Base-by-base conservation (phyloP, 2,888 invertebrate species). In the Ametastegia equiseti region DNA sequence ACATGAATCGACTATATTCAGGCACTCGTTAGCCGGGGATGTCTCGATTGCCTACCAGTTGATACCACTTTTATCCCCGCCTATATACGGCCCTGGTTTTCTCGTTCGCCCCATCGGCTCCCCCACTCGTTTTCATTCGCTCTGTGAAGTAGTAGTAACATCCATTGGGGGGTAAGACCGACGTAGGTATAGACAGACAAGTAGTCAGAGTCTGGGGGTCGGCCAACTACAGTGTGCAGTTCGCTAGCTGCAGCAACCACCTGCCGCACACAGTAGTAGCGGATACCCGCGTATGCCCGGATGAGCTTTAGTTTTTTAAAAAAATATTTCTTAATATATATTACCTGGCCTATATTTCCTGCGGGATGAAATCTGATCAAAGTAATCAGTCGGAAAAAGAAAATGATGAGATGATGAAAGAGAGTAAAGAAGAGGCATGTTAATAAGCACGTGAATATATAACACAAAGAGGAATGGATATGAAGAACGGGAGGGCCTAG, bases 251-350 rank as follows among this genome's bases (percentile, higher is more conserved):
- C 77, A 36, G 77, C 60, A 78, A 78, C 78, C 78, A 78, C 78
- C 78, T 78, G 78, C 78, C 78, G 78, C 57, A 63, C n/a, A n/a
- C 78, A 15, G 39, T 54, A 78, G 63, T 75, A 54, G 75, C 23
- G 54, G 0, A 54, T 23, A 7, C 33, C 54, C 75, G 75, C 75
- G 75, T 75, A 54, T 45, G 33, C 11, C 33, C 54, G 33, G 75
- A 75, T 54, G 75, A 15, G 54, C 19, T 13, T 67, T 23, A 19
- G 73, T 36, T 2, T 54, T 19, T 36, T 15, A n/a, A n/a, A n/a
- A n/a, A n/a, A n/a, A 11, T 19, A 36, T 39, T 65, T 39, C n/a
- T 67, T 39, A 67, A 67, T 36, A n/a, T 36, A 65, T 11, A 67
- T 67, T 33, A 36, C n/a, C 65, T 67, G 36, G 65, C 39, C 65